Evolutionary conservation across 2,113 vertebrate genomes (phyloP).

Genomic region (Otocyon megalotis): DNA sequence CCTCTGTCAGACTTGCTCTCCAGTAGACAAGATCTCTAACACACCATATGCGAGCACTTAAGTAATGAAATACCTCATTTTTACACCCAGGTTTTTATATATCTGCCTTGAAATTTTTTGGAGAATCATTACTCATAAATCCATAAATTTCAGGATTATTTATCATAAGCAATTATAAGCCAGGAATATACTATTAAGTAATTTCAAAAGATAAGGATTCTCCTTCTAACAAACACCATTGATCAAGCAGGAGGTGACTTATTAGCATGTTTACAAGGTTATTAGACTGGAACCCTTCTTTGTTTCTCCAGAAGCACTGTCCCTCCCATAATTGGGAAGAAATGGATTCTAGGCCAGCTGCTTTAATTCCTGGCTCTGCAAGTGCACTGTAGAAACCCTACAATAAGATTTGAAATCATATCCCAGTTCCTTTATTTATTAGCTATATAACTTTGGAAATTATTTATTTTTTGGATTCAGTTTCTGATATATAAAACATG

Average conservation of each 20-base stretch:
- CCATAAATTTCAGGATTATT: neutral
- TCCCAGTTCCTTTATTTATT: neutral
- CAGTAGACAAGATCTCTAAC: neutral
- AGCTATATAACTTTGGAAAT: neutral
- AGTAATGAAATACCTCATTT: neutral
- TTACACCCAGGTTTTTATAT: neutral
- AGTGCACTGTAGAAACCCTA: neutral
- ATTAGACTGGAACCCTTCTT: neutral
- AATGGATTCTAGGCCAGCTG: neutral
- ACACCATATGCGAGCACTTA: neutral
- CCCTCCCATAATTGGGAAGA: neutral
- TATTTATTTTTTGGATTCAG: neutral
- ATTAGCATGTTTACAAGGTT: neutral
- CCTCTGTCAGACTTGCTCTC: neutral
- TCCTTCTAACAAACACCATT: neutral
- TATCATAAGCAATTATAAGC: neutral
- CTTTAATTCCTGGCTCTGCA: neutral
- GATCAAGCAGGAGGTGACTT: neutral
- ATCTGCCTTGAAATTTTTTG: neutral
- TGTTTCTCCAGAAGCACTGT: neutral
- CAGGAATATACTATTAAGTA: neutral
- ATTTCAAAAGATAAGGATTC: neutral
- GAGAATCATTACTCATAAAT: neutral
- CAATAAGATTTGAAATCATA: neutral
- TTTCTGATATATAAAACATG: neutral